Evolutionary conservation across 2,113 vertebrate species (phyloP).

Genomic region (Ammodytes marinus): DNA sequence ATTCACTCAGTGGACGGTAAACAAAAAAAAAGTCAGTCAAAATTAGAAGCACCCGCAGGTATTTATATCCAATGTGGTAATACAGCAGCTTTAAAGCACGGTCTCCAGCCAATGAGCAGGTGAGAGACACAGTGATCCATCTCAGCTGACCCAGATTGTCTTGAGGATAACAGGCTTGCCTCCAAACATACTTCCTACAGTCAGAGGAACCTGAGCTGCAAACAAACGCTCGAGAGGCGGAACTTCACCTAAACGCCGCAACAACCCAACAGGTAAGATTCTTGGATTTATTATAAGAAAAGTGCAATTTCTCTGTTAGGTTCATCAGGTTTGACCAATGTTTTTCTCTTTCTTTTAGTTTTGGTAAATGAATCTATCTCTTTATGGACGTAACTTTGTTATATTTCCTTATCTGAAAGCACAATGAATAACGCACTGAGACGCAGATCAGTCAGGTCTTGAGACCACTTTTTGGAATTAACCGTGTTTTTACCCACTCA

Average conservation of each 20-base stretch:
- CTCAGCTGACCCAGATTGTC: slow-evolving; percentile 54
- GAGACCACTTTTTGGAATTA: no score
- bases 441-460: background rate
- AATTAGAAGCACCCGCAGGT: slow-evolving; percentile 59
- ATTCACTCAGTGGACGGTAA: slow-evolving; percentile 18
- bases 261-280: slow-evolving; percentile 50
- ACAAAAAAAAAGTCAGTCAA: slow-evolving; percentile 36
- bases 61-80: slow-evolving; percentile 46
- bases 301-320: background rate
- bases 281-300: background rate
- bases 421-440: background rate
- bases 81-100: slow-evolving; percentile 56
- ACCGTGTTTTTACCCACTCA: no score
- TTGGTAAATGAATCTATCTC: background rate
- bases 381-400: background rate
- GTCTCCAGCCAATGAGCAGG: slow-evolving; percentile 65
- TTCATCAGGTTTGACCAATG: background rate
- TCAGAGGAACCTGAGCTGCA: slow-evolving; percentile 12
- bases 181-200: slow-evolving; percentile 49
- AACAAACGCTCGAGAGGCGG: slow-evolving; percentile 10
- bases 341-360: background rate
- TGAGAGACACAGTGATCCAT: slow-evolving; percentile 41
- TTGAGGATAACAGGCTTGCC: slow-evolving; percentile 39
- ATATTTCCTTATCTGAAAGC: background rate
- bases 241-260: background rate